Evolutionary conservation across 2,888 invertebrate species (phyloP).

Genomic region (Drosophila paranaensis): DNA sequence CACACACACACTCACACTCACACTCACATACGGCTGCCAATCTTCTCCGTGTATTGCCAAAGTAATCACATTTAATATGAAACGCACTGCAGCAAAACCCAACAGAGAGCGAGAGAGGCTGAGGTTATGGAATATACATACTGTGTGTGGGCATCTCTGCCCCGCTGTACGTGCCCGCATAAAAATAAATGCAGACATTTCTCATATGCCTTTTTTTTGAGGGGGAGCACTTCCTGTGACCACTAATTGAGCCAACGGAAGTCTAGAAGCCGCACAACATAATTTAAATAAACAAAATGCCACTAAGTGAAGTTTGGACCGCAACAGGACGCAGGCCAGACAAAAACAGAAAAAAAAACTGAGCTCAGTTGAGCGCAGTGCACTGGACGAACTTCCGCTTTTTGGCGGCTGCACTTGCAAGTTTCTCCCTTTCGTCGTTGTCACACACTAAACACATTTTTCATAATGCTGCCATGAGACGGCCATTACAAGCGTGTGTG

Average conservation of each 20-base stretch:
- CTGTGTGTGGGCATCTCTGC: conserved; percentile 13
- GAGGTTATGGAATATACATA: conserved; percentile 40
- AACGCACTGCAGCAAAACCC: conserved; percentile 78
- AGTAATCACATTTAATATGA: conserved; percentile 82
- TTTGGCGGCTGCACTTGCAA: conserved; percentile 42
- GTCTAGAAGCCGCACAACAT: conserved; percentile 78
- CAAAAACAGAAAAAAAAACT: conserved; percentile 6
- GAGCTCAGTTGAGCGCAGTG: conserved; percentile 7
- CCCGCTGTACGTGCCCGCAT: conserved; percentile 52
- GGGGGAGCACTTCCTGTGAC: conserved; percentile 59
- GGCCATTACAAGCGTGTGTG: conserved; percentile 25
- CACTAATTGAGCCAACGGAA: conserved; percentile 79
- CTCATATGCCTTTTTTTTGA: conserved; percentile 31
- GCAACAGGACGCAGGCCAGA: conserved; percentile 69
- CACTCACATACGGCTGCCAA: conserved; percentile 34
- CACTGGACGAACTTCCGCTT: conserved; percentile 46
- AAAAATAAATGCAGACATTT: conserved; percentile 60
- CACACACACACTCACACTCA: conserved; percentile 12
- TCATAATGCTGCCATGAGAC: conserved; percentile 64
- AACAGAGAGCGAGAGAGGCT: conserved; percentile 51
- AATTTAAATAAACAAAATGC: conserved; percentile 79
- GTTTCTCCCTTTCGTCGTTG: conserved; percentile 38
- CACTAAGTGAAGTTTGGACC: conserved; percentile 77
- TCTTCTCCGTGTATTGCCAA: conserved; percentile 73
- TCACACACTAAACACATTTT: conserved; percentile 78